Conservation (phyloP, 2,888 invertebrate genomes). For the Habroteleia sp. region DNA sequence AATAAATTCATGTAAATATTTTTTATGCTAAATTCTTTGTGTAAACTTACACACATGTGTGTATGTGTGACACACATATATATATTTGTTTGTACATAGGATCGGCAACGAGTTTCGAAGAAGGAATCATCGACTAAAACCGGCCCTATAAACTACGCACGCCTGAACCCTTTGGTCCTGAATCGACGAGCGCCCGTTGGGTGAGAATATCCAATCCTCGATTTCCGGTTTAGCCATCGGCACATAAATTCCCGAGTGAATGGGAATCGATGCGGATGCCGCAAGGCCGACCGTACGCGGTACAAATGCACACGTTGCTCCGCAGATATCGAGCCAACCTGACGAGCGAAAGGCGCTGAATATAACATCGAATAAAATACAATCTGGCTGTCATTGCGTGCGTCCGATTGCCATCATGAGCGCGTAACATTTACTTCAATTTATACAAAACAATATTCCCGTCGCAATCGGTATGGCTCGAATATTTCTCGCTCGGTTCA, state of each 20-base stretch:
- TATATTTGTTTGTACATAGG: constrained; percentile 33
- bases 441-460: constrained; percentile 26
- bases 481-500: background rate
- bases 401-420: constrained; percentile 42
- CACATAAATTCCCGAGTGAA: constrained; percentile 72
- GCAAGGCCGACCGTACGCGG: constrained; percentile 66
- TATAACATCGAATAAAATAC: constrained; percentile 72
- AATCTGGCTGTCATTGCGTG: constrained; percentile 65
- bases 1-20: too few relatives aligned
- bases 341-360: constrained; percentile 69
- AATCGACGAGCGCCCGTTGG: constrained; percentile 51
- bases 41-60: constrained; percentile 1
- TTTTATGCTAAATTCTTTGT: background rate
- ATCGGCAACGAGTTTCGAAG: constrained; percentile 41
- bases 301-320: constrained; percentile 63
- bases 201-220: constrained; percentile 71
- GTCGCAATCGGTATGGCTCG: too few relatives aligned
- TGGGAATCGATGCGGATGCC: constrained; percentile 71
- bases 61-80: constrained; percentile 22
- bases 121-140: constrained; percentile 49
- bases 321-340: constrained; percentile 68
- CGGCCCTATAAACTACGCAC: constrained; percentile 61
- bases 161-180: constrained; percentile 57
- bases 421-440: constrained; percentile 19
- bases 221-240: constrained; percentile 73